Percentiles rank a stretch among this genome's conserved stretches.
Evolutionary conservation across 1,140 invertebrate genomes (phyloP).

Genomic region (Patella vulgata): DNA sequence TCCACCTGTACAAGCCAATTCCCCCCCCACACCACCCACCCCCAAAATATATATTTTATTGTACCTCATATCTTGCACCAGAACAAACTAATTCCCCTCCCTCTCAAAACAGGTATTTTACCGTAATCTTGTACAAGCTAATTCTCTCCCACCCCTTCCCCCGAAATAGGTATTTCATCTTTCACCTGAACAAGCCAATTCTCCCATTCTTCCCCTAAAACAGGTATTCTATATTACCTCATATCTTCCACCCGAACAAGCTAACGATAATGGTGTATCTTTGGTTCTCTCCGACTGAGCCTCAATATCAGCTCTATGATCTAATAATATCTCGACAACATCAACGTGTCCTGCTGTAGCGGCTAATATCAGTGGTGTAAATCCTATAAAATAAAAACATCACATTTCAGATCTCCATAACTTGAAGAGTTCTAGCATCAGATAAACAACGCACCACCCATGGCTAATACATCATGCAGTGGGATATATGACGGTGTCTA

Average conservation of each 20-base stretch:
- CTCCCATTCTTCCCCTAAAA: too few relatives aligned
- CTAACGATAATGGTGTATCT: conserved; percentile 96
- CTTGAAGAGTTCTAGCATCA: background rate
- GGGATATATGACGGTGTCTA: background rate
- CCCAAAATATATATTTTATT: too few relatives aligned
- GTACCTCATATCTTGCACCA: too few relatives aligned
- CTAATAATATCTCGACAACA: conserved; percentile 91
- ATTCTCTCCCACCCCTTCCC: too few relatives aligned
- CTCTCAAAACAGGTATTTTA: too few relatives aligned
- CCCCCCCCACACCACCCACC: too few relatives aligned
- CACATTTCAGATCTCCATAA: background rate
- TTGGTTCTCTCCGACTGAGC: conserved; percentile 98
- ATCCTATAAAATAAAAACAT: conserved; percentile 73
- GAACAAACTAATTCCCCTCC: too few relatives aligned
- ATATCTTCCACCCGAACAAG: conserved; percentile 96
- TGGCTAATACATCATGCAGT: background rate
- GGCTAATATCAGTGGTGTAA: conserved; percentile 96
- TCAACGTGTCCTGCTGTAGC: conserved; percentile 97
- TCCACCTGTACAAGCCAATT: too few relatives aligned
- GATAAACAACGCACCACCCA: background rate
- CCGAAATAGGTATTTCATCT: too few relatives aligned
- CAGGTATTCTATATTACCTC: conserved; percentile 76
- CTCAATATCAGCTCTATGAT: conserved; percentile 94
- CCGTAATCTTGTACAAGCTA: too few relatives aligned
- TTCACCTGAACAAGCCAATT: too few relatives aligned